Evolutionary conservation across 2,113 vertebrate genomes (phyloP), one percentile per base, ranked within the genome.

Genomic region (Anguilla rostrata): DNA sequence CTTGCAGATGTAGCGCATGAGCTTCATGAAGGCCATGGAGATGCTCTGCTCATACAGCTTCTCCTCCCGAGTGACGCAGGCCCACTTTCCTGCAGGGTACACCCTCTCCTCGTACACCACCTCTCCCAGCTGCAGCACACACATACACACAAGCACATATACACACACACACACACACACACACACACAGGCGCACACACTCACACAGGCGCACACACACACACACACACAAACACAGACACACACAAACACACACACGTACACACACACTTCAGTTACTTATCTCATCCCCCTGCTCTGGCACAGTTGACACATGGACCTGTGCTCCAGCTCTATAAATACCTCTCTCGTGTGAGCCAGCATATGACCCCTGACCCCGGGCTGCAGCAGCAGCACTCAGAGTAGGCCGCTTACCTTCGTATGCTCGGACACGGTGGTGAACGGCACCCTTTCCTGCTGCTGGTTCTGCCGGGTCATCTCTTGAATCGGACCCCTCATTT

Each of bases 1-100:
- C 86, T 96, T 96, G 90, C 97, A 98, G 94, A 97, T 98, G 93
- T 96, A 98, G 82, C 95, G 93, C 96, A 98, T 97, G 86, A 98
- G 92, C 88, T 97, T 97, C 97, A 97, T 98, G 93, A 98, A 97
- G 90, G 88, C 95, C 88, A 92, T 85, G n/a, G 96, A 97, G 92
- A 96, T 96, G 94, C 96, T 97, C 93, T 98, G 97, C 83, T 98
- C 97, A 34, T 97, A 97, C 83, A 96, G 88, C 7, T 92, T 81
- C 46, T 97, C 97, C 5, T 87, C 90, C 29, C 82, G 88, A 18
- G 92, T 97, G 89, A 97, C 90, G 84, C 93, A 95, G 0, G 96
- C 96, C 97, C 97, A 98, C 89, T 95, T 92, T 6, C 97, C 96
- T 1, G 96, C 92, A 0, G 97, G 95, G 82, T 97, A 97, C 79